These are phyloP conservation scores for Latheticus oryzae DNA, from an alignment of 2,888 invertebrate genomes.

Conservation along the genomic window DNA sequence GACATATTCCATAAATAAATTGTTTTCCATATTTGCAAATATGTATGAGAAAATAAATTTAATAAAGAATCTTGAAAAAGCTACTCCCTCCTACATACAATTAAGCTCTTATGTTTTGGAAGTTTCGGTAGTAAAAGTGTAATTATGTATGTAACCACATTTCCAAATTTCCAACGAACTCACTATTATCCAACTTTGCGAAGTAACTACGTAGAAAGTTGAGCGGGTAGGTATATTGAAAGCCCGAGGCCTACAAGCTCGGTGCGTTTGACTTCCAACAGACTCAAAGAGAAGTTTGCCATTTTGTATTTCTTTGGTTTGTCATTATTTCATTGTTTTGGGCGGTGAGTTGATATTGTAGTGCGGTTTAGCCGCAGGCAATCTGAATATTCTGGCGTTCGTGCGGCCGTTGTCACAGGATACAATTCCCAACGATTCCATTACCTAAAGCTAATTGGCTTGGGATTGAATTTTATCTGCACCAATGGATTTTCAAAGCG, in stretches of 20 bases:
- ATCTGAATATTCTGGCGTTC: constrained; percentile 36
- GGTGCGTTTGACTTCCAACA: constrained; percentile 54
- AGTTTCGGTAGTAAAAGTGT: no score
- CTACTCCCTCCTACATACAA: no score
- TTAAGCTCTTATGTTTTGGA: no score
- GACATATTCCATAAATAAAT: no score
- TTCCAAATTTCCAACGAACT: constrained; percentile 17
- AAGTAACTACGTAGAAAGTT: constrained; percentile 33
- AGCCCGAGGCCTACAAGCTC: constrained; percentile 51
- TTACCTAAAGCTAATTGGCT: constrained; percentile 52
- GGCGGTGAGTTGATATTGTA: constrained; percentile 52
- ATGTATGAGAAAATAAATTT: no score
- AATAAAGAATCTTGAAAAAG: no score
- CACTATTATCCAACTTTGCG: constrained; percentile 28
- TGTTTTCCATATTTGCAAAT: no score
- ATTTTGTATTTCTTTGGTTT: constrained; percentile 59
- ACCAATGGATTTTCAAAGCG: no score
- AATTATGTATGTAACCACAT: no score
- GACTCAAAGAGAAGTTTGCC: constrained; percentile 55
- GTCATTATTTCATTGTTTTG: constrained; percentile 62
- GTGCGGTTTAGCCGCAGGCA: constrained; percentile 52
- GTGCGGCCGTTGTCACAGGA: constrained; percentile 29
- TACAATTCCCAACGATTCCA: constrained; percentile 49
- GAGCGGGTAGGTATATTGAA: constrained; percentile 42
- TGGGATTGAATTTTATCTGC: no score